Conservation (phyloP, 2,888 invertebrate genomes). For the Lamproptera curius region DNA sequence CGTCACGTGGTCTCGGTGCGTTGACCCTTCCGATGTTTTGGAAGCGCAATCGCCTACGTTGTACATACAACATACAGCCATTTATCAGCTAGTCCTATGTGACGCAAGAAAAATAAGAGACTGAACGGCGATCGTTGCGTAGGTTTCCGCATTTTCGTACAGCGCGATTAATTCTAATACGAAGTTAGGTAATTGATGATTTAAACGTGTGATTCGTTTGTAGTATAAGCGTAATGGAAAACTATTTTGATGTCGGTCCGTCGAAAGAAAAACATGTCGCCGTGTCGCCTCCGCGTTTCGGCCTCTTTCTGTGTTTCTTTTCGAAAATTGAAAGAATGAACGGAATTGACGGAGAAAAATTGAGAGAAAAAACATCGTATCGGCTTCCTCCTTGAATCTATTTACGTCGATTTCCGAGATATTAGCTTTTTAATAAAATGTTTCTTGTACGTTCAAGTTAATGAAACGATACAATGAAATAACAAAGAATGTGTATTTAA, state of each 20-base stretch:
- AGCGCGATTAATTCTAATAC: conserved; percentile 32
- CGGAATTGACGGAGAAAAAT: too few relatives aligned
- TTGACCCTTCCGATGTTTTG: conserved; percentile 71
- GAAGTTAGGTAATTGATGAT: conserved; percentile 16
- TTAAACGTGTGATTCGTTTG: conserved; percentile 25
- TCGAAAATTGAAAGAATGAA: conserved; percentile 14
- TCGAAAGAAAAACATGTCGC: conserved; percentile 15
- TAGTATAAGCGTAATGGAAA: conserved; percentile 7
- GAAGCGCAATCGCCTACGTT: conserved; percentile 41
- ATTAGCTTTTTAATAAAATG: too few relatives aligned
- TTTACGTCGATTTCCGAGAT: too few relatives aligned
- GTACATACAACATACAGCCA: conserved; percentile 29
- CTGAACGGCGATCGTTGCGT: conserved; percentile 41
- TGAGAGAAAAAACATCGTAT: conserved; percentile 1
- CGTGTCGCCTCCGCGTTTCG: conserved; percentile 8
- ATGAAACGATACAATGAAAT: too few relatives aligned
- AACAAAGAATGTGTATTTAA: too few relatives aligned
- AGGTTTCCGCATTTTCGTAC: conserved; percentile 37
- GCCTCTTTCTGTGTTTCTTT: conserved; percentile 15
- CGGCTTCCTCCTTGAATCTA: too few relatives aligned
- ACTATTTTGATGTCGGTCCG: conserved; percentile 14
- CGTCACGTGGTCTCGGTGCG: conserved; percentile 65
- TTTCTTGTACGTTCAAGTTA: too few relatives aligned
- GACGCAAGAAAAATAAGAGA: conserved; percentile 24
- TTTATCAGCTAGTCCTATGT: conserved; percentile 36